Evolutionary conservation across 2,888 invertebrate genomes (phyloP).

Genomic region (Sesia apiformis): DNA sequence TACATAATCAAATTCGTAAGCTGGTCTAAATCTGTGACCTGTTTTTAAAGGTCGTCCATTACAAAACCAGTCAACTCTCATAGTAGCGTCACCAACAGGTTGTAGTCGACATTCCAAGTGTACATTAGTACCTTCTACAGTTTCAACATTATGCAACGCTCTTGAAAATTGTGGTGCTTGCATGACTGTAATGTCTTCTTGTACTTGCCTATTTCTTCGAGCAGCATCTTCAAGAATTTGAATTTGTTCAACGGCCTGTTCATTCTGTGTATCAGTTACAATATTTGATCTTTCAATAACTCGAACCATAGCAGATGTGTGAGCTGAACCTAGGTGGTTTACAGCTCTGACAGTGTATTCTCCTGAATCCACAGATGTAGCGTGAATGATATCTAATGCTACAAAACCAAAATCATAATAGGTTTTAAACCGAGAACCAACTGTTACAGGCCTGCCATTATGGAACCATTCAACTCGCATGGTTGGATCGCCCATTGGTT

Average conservation of each 20-base stretch:
- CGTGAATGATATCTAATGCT: constrained; percentile 94
- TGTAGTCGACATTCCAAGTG: constrained; percentile 94
- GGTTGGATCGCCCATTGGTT: constrained; percentile 96
- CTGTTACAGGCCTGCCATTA: constrained; percentile 91
- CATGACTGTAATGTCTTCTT: constrained; percentile 87
- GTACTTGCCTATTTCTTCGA: constrained; percentile 79
- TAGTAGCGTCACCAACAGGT: constrained; percentile 92
- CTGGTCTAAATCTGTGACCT: constrained; percentile 95
- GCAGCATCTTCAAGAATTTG: constrained; percentile 90
- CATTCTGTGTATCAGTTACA: constrained; percentile 92
- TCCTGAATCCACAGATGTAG: constrained; percentile 94
- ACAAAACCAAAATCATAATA: constrained; percentile 98
- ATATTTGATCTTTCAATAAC: constrained; percentile 88
- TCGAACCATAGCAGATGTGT: constrained; percentile 92
- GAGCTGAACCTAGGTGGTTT: constrained; percentile 94
- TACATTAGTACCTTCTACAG: constrained; percentile 91
- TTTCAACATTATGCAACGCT: constrained; percentile 91
- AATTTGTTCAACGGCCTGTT: constrained; percentile 93
- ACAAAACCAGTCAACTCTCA: constrained; percentile 97
- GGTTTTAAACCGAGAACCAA: constrained; percentile 93
- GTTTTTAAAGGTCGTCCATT: constrained; percentile 94
- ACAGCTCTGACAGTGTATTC: constrained; percentile 96
- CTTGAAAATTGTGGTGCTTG: constrained; percentile 92
- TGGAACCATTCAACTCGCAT: constrained; percentile 98
- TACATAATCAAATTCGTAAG: constrained; percentile 97